Base-by-base conservation (phyloP, 2,888 invertebrate genomes). In the Tenthredo mesomela region DNA sequence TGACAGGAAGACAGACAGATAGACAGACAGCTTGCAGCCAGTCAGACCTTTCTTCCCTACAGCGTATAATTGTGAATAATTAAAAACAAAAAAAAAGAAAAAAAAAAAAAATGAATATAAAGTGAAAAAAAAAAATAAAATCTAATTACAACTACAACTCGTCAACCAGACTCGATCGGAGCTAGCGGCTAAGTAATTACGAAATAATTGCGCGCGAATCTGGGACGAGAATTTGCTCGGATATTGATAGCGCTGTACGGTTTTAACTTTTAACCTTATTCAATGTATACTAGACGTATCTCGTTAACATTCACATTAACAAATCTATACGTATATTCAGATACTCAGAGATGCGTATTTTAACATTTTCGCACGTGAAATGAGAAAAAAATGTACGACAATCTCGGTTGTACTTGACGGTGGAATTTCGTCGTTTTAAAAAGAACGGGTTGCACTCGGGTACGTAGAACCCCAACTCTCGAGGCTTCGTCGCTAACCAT, bases 401-500 rank as follows among this genome's bases (percentile, higher is more conserved):
- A 75, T 75, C 75, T 77, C 29, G 29, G 21, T 21, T 21, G 67
- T 73, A 77, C 47, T 77, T 18, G 80, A 15, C 80, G 37, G 77
- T 47, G 29, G 77, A 33, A 50, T 43, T 29, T 40, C 21, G 37
- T 40, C 40, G 43, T n/a, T 61, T n/a, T 3, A 47, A 40, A 18
- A 82, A 70, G 33, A 47, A 82, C 82, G 82, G 70, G 47, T 47
- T 50, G 82, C 25, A 25, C 40, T 21, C 33, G 33, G 47, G 50
- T 67, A 43, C 43, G 47, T 47, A 50, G 65, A 67, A 47, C 67
- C 43, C 82, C 29, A 29, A 43, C 18, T 80, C 61, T 82, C 67
- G 12, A 80, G 67, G 82, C 67, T 82, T 67, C 67, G 82, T 82
- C 82, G 82, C 82, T 82, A 82, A 82, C 82, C 70, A 61, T 78